Evolutionary conservation across 2,113 vertebrate genomes (phyloP).

Genomic region (Pantherophis guttatus): DNA sequence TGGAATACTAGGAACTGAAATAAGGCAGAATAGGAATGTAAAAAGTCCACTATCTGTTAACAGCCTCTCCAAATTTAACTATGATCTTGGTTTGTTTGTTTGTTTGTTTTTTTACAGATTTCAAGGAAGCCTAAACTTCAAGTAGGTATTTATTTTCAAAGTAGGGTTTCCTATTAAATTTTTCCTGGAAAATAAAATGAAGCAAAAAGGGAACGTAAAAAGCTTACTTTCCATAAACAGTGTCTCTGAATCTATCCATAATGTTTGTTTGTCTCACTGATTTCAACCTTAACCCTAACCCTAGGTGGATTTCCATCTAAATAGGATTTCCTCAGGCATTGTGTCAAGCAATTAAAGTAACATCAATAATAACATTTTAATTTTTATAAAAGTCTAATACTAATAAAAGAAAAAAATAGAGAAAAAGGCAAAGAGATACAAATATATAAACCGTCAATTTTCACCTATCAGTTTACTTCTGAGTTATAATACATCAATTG

Average conservation of each 20-base stretch:
- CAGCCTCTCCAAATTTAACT: background rate
- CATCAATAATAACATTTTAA: background rate
- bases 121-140: background rate
- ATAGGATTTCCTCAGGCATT: background rate
- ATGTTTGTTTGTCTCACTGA: background rate
- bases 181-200: background rate
- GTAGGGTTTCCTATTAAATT: background rate
- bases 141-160: background rate
- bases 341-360: background rate
- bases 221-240: background rate
- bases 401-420: background rate
- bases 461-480: background rate
- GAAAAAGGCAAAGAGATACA: background rate
- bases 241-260: background rate
- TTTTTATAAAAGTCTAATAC: background rate
- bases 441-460: background rate
- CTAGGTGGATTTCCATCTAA: background rate
- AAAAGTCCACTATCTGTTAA: background rate
- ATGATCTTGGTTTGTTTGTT: background rate
- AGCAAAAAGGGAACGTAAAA: background rate
- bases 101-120: background rate
- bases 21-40: background rate
- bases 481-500: background rate
- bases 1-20: background rate
- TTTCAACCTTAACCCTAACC: background rate